Percentiles rank a stretch among this genome's conserved stretches.
Conservation (phyloP, 2,113 vertebrate genomes). For the Boulengeromyrus knoepffleri region DNA sequence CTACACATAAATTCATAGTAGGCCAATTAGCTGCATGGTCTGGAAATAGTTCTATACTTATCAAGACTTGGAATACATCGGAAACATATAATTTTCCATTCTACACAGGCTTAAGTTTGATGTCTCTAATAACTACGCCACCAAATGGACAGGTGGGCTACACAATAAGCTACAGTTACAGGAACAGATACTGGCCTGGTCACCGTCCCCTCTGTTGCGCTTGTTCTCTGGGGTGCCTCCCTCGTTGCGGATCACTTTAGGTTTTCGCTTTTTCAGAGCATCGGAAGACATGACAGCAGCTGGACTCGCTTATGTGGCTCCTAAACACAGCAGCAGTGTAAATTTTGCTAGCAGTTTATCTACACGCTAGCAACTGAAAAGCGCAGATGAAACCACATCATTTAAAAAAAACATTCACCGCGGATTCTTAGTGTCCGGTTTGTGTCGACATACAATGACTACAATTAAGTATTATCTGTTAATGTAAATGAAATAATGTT, state of each 20-base stretch:
- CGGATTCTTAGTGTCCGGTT: background rate
- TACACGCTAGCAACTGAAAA: background rate
- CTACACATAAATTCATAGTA: background rate
- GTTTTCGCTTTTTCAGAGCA: conserved; percentile 83
- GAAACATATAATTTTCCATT: background rate
- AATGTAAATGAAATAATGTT: background rate
- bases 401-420: background rate
- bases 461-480: background rate
- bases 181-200: conserved; percentile 64
- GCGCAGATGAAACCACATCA: background rate
- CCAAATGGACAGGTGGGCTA: background rate
- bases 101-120: background rate
- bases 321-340: background rate
- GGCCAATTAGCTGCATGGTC: background rate
- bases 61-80: background rate
- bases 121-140: background rate
- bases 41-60: background rate
- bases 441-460: background rate
- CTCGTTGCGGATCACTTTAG: conserved; percentile 85
- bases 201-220: conserved; percentile 66
- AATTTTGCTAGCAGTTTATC: background rate
- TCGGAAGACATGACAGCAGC: conserved; percentile 64
- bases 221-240: conserved; percentile 73
- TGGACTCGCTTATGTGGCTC: background rate
- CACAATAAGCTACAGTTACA: background rate